Evolutionary conservation across 2,888 invertebrate genomes (phyloP), one percentile per base, ranked within the genome.

Genomic region (Apodemia duryi): DNA sequence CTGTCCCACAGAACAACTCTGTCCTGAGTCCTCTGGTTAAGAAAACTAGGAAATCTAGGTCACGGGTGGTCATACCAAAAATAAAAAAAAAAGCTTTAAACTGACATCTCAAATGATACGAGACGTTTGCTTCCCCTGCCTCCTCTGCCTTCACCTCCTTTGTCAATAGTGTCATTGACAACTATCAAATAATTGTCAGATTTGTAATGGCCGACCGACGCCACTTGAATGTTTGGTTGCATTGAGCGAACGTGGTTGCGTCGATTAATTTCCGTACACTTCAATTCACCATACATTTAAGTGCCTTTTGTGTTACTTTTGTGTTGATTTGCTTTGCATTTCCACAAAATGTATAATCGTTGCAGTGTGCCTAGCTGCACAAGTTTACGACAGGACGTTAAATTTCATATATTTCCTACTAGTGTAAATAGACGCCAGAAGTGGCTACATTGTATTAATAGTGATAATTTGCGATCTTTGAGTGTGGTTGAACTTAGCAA

Each of bases 361-460:
- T 52, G 52, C 52, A 21, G 52, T 52, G 28, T 52, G n/a, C 52
- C 52, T 28, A 52, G 13, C n/a, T 52, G 52, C 13, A 52, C 13
- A 6, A 52, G 52, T 52, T 28, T 52, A 52, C 52, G 52, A 52
- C n/a, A 52, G 52, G 52, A 52, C 52, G 52, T 52, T 21, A 21
- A 52, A n/a, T 52, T 52, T n/a, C 52, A 52, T 52, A n/a, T 52
- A 2, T 28, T 52, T 52, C 52, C 52, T 28, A 52, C n/a, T 5
- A 28, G 52, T 28, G 52, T 28, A 0, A 52, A n/a, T 28, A 52
- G 52, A 28, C n/a, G 9, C 52, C 28, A 9, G 6, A 52, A 52
- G 28, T 52, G 52, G 52, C 28, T 52, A 28, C 4, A 52, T n/a
- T 6, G 7, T 52, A 52, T 52, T 28, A 52, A 52, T 5, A n/a